Percentiles rank a stretch among this genome's conserved stretches.
These are phyloP conservation scores for Sterrhoptilus dennistouni DNA, from an alignment of 2,113 vertebrate genomes.

Conservation along the genomic window DNA sequence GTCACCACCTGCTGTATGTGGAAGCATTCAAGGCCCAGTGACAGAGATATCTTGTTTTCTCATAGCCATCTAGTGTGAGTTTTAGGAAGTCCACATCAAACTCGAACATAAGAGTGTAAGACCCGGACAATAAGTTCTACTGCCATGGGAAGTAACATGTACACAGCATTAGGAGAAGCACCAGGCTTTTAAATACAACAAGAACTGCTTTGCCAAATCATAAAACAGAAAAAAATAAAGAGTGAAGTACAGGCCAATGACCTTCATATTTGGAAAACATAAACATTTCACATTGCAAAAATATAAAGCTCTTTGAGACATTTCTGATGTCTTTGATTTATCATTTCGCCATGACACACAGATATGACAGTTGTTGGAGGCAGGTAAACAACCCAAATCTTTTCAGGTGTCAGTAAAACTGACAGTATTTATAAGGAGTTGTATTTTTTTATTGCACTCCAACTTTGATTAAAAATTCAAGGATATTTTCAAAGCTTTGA, in stretches of 20 bases:
- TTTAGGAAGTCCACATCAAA: background rate
- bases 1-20: background rate
- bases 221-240: background rate
- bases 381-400: background rate
- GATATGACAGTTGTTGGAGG: background rate
- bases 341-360: background rate
- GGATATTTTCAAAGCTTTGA: background rate
- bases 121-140: background rate
- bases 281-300: background rate
- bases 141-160: background rate
- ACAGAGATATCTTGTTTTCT: background rate
- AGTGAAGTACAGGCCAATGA: background rate
- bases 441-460: background rate
- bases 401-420: background rate
- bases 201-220: background rate
- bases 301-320: background rate
- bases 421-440: background rate
- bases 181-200: background rate
- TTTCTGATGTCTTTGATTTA: background rate
- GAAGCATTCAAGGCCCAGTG: fast-evolving
- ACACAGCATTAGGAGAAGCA: background rate
- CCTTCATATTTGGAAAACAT: background rate
- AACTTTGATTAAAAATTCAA: conserved; percentile 20
- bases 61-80: background rate
- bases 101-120: background rate